Base-by-base conservation (phyloP, 2,797 vertebrate genomes). In the Kryptopterus vitreolus region DNA sequence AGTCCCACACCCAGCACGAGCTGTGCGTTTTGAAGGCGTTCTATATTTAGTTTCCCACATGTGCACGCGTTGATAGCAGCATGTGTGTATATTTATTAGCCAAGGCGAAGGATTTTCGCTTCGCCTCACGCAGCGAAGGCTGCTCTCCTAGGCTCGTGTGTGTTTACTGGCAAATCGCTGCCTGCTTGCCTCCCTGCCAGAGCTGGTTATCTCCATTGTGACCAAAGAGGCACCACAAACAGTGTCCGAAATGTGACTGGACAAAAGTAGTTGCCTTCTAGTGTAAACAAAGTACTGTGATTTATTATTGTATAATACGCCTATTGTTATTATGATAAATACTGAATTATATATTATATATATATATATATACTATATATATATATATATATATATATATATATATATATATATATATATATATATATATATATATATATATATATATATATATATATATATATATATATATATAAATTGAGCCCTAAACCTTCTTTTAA, bases 41-140 rank as follows among this genome's bases (percentile, higher is more conserved):
- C 74, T 82, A 80, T 81, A 81, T 81, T 84, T 78, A 79, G 74
- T 71, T 82, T 63, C 13, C 63, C 72, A 61, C 63, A 79, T 76
- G 52, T 80, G 81, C 77, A 70, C 66, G 61, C 38, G 24, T 81
- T 73, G 73, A 78, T 81, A 81, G 75, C 55, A 81, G 77, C 81
- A 53, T 79, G 58, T 88, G 82, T 69, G 68, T 76, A 69, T 80
- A 82, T 79, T 86, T 86, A 81, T 85, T 79, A 83, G 84, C 82
- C 31, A 50, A 81, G 79, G 77, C 63, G 61, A 48, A 80, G 66
- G 65, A 79, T 86, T 86, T 82, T 82, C 68, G 59, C 69, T 77
- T 78, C 65, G 72, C 52, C 75, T 50, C 76, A 53, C 29, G 80
- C 52, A 78, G 84, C 50, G 70, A 52, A 70, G 59, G 65, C 72